Evolutionary conservation across 2,888 invertebrate species (phyloP).

Genomic region (Rhagonycha fulva): DNA sequence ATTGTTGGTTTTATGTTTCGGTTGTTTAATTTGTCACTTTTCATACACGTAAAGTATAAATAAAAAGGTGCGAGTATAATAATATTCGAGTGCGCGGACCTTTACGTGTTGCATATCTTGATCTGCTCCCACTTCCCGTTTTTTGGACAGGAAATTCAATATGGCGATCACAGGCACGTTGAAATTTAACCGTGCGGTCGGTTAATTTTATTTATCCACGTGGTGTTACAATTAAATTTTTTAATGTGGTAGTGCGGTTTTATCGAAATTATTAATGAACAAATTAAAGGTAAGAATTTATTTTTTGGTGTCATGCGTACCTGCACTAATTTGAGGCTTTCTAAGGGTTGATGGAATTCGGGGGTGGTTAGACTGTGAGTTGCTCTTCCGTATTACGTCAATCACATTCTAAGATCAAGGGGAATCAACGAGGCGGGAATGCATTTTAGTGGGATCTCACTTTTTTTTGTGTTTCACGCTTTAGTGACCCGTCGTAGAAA

Average conservation of each 20-base stretch:
- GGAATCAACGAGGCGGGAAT: not conserved
- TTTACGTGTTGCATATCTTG: not conserved
- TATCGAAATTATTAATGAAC: not conserved
- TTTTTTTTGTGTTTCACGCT: not conserved
- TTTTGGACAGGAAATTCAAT: constrained; percentile 12
- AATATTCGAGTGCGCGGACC: not conserved
- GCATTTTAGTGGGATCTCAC: not conserved
- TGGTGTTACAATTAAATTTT: constrained; percentile 5
- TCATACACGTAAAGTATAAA: not conserved
- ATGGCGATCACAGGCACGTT: constrained; percentile 13
- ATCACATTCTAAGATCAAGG: constrained; percentile 14
- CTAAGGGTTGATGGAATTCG: constrained; percentile 2
- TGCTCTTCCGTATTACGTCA: not conserved
- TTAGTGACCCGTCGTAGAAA: not conserved
- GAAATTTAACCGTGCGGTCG: not conserved
- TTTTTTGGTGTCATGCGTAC: not conserved
- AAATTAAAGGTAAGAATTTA: constrained; percentile 1
- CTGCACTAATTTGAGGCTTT: not conserved
- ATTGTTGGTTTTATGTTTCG: not conserved
- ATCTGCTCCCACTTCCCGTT: not conserved
- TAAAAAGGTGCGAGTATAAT: not conserved
- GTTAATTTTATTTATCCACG: constrained; percentile 14
- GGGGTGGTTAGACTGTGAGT: constrained; percentile 11
- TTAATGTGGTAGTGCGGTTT: not conserved
- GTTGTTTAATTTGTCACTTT: not conserved